These are phyloP conservation scores for Xanthia icteritia DNA, from an alignment of 2,888 invertebrate genomes.

Conservation along the genomic window DNA sequence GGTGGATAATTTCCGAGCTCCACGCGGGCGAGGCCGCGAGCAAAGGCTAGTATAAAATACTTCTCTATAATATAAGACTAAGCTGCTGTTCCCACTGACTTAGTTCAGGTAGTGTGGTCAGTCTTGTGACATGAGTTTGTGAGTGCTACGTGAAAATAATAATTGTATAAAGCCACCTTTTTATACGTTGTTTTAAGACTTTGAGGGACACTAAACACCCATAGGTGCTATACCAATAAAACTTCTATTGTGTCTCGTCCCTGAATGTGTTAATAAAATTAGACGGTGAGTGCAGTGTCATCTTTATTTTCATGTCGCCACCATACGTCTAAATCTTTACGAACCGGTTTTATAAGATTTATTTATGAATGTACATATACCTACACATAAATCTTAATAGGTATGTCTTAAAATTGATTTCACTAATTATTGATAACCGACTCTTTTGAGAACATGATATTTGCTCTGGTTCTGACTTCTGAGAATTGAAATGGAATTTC, in stretches of 20 bases:
- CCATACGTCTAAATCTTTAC: no score
- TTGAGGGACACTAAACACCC: no score
- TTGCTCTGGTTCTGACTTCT: no score
- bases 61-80: not conserved
- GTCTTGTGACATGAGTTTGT: not conserved
- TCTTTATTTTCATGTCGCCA: not conserved
- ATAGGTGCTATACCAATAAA: no score
- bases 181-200: not conserved
- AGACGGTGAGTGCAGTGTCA: not conserved
- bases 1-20: not conserved
- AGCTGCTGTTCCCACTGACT: not conserved
- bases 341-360: no score
- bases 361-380: no score
- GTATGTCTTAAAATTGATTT: not conserved
- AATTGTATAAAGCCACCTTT: not conserved
- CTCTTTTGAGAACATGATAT: no score
- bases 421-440: not conserved
- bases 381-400: no score
- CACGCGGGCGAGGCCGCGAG: not conserved
- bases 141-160: not conserved
- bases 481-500: no score
- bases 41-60: not conserved
- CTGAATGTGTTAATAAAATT: no score
- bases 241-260: no score
- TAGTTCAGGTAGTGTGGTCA: not conserved